These are phyloP conservation scores for Melanotaenia trifasciata DNA, from an alignment of 2,797 vertebrate genomes.

Conservation along the genomic window DNA sequence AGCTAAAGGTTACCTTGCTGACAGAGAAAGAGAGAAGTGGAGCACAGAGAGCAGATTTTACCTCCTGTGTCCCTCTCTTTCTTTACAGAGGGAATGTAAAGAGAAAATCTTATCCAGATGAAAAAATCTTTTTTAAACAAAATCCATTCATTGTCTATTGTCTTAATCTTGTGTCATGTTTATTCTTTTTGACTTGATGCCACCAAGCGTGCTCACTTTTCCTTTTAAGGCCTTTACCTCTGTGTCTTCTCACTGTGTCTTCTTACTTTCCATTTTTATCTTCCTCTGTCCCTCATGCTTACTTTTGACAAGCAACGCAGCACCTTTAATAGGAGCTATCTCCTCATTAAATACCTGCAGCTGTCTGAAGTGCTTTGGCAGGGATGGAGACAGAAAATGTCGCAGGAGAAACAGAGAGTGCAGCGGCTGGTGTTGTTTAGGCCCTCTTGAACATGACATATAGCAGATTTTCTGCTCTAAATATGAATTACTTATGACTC, in stretches of 20 bases:
- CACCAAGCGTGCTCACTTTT: slow-evolving; percentile 26
- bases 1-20: slow-evolving; percentile 33
- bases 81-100: slow-evolving; percentile 25
- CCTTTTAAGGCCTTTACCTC: slow-evolving; percentile 20
- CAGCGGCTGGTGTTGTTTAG: slow-evolving; percentile 48
- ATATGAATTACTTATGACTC: slow-evolving; percentile 73
- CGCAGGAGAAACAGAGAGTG: slow-evolving; percentile 19
- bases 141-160: not conserved
- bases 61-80: slow-evolving; percentile 26
- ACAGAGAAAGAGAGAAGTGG: slow-evolving; percentile 18
- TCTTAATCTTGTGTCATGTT: slow-evolving; percentile 24
- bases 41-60: slow-evolving; percentile 29
- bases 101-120: not conserved
- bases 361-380: slow-evolving; percentile 56
- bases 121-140: not conserved
- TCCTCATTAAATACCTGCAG: slow-evolving; percentile 82
- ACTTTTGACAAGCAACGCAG: slow-evolving; percentile 73
- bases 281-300: slow-evolving; percentile 53
- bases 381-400: slow-evolving; percentile 30
- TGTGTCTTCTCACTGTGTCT: slow-evolving; percentile 19
- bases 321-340: slow-evolving; percentile 79
- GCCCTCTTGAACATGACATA: slow-evolving; percentile 57
- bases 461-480: slow-evolving; percentile 54
- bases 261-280: slow-evolving; percentile 27
- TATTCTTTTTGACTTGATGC: slow-evolving; percentile 9